Conservation (phyloP, 1,140 invertebrate genomes). For the Bicyclus anynana region DNA sequence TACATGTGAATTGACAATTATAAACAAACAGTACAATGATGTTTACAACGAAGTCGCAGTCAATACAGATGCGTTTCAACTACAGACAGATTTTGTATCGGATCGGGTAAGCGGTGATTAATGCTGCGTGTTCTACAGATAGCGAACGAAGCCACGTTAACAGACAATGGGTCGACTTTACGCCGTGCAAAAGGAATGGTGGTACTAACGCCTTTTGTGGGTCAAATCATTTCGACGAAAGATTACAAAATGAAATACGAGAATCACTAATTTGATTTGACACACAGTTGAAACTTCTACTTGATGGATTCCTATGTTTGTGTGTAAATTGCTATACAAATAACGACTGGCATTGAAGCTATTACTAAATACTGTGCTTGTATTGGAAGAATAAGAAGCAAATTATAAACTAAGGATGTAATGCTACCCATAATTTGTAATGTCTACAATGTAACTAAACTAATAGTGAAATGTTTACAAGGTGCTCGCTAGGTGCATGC, state of each 20-base stretch:
- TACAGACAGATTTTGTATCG: conserved; percentile 1
- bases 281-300: neutral
- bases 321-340: conserved; percentile 36
- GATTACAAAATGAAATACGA: too few relatives aligned
- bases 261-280: neutral
- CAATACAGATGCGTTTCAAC: conserved; percentile 3
- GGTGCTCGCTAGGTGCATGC: conserved; percentile 54
- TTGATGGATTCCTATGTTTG: neutral
- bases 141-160: conserved; percentile 33
- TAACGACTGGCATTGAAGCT: conserved; percentile 38
- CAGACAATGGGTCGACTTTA: conserved; percentile 72
- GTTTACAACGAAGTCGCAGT: neutral
- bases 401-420: conserved; percentile 29
- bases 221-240: neutral
- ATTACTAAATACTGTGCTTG: conserved; percentile 32
- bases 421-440: conserved; percentile 36
- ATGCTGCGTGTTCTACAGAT: conserved; percentile 33
- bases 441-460: conserved; percentile 48
- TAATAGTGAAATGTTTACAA: conserved; percentile 47
- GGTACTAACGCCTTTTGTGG: conserved; percentile 23
- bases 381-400: conserved; percentile 29
- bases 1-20: conserved; percentile 19
- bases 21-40: conserved; percentile 22
- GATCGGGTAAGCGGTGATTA: conserved; percentile 11
- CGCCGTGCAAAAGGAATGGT: conserved; percentile 49